These are phyloP conservation scores for Drosophila pseudotakahashii DNA, from an alignment of 2,888 invertebrate genomes.

Conservation along the genomic window DNA sequence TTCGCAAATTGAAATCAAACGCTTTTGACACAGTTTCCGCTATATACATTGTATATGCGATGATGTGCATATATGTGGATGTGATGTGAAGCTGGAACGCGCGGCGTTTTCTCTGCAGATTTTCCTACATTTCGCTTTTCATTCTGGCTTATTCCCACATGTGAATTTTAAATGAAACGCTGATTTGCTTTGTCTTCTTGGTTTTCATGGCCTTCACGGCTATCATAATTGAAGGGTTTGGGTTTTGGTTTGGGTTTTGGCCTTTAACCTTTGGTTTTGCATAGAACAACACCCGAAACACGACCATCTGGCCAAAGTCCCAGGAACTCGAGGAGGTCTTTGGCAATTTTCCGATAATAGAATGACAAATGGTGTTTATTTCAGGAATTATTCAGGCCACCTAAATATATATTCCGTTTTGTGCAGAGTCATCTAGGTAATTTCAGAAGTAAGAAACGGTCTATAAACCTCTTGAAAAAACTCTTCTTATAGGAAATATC, in stretches of 20 bases:
- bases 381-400: slow-evolving; percentile 1
- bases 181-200: slow-evolving; percentile 29
- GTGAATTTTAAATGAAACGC: slow-evolving; percentile 69
- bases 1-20: slow-evolving; percentile 57
- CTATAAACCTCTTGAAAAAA: too few relatives aligned
- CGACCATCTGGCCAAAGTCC: slow-evolving; percentile 26
- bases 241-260: not conserved
- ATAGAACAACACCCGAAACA: too few relatives aligned
- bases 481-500: not conserved
- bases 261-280: too few relatives aligned
- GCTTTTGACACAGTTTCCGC: slow-evolving; percentile 43
- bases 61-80: too few relatives aligned
- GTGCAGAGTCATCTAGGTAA: not conserved
- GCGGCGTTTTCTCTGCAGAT: slow-evolving; percentile 20
- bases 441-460: too few relatives aligned
- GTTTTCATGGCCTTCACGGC: not conserved
- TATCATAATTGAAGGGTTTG: slow-evolving; percentile 17
- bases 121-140: not conserved
- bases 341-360: slow-evolving; percentile 9
- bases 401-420: too few relatives aligned
- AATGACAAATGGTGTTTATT: not conserved
- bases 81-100: not conserved
- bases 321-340: slow-evolving; percentile 1
- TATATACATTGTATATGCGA: not conserved
- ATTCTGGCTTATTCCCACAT: slow-evolving; percentile 24